Evolutionary conservation across 2,113 vertebrate species (phyloP), one percentile per base, ranked within the genome.

Genomic region (Cebus imitator): DNA sequence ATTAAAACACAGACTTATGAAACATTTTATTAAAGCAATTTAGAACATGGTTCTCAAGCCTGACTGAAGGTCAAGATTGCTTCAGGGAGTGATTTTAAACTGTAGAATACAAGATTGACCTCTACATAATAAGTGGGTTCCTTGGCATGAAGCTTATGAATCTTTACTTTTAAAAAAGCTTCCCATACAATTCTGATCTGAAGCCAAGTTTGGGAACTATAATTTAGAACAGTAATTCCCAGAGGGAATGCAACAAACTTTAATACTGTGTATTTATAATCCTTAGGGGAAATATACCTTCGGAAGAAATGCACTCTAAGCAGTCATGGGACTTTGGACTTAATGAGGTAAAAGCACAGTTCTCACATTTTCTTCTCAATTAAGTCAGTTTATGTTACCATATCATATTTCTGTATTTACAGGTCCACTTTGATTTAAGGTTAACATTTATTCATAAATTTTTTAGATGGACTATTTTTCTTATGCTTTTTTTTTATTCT

Each of bases 331-430:
- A 97, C 68, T 97, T 98, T 85, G 79, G 72, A 73, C 90, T 88
- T 96, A 68, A 95, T 96, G 55, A 98, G 98, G 99, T 99, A 98
- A 98, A 98, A 45, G 61, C 6, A 86, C 18, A 83, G 76, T 87
- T 87, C 20, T 84, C 58, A 81, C 30, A 78, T 91, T 75, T 50
- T 82, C 12, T 94, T 96, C 57, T 57, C 23, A 94, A 25, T 89
- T 66, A 58, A 92, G 3, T 92, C 13, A 55, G 4, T 86, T 43
- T 79, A 14, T 95, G 35, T 95, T 92, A 17, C 83, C 55, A 43
- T 55, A 25, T 76, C 8, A 4, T 57, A 81, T 85, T 76, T 90
- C 85, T 85, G 9, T 50, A 81, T 81, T 93, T 95, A 70, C 16
- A 11, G 79, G 0, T n/a, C 84, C 75, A 80, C 11, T 66, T 90